Evolutionary conservation across 2,113 vertebrate genomes (phyloP).

Genomic region (Neopipo cinnamomea): DNA sequence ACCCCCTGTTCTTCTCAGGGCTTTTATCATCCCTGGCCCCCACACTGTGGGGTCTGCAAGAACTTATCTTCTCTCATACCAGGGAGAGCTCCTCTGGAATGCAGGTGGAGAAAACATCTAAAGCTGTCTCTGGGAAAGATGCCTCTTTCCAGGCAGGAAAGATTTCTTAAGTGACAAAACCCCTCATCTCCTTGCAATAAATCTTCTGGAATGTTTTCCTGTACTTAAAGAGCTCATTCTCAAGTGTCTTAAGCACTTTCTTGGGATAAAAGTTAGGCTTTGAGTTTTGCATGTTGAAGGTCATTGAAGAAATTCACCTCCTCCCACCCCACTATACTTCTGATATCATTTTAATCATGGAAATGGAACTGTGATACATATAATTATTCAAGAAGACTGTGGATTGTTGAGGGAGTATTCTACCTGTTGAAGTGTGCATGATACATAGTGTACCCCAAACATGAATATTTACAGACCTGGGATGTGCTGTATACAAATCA

Average conservation of each 20-base stretch:
- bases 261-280: not conserved
- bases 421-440: not conserved
- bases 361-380: not conserved
- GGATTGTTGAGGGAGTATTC: not conserved
- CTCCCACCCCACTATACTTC: accelerated
- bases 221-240: not conserved
- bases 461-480: not conserved
- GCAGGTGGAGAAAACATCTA: not conserved
- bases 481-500: not conserved
- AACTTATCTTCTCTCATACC: not conserved
- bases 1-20: not conserved
- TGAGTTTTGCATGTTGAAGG: not conserved
- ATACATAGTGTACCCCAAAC: not conserved
- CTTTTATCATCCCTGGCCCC: not conserved
- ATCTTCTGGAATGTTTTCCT: not conserved
- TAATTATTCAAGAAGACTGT: not conserved
- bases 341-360: not conserved
- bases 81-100: not conserved
- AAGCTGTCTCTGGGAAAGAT: not conserved
- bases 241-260: not conserved
- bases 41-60: not conserved
- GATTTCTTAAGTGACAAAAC: not conserved
- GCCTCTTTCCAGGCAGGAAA: not conserved
- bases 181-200: not conserved
- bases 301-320: not conserved